Conservation (phyloP, 2,797 vertebrate species). For the Chiloscyllium punctatum region DNA sequence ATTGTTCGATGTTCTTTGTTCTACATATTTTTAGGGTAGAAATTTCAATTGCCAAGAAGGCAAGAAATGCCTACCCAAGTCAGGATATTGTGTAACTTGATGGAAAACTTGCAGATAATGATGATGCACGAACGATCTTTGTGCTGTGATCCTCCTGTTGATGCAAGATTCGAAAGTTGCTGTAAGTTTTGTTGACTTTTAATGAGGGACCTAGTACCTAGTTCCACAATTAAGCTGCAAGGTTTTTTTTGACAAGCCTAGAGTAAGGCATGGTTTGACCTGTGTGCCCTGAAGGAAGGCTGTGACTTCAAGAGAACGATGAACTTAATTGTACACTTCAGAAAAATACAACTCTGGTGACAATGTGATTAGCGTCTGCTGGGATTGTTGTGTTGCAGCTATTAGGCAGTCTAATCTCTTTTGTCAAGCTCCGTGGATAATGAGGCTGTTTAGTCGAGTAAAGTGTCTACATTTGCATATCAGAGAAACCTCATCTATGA, state of each 20-base stretch:
- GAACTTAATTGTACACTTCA: constrained; percentile 18
- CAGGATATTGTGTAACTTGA: not conserved
- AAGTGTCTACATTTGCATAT: constrained; percentile 8
- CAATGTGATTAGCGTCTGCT: constrained; percentile 20
- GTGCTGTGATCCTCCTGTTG: not conserved
- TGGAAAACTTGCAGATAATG: not conserved
- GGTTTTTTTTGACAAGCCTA: too few species aligned
- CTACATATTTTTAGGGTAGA: not conserved
- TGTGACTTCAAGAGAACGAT: not conserved
- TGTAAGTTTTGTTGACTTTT: not conserved
- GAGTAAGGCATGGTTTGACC: not conserved
- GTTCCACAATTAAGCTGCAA: not conserved
- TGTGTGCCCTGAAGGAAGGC: not conserved
- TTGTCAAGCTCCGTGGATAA: constrained; percentile 28
- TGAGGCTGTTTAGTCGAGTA: constrained; percentile 12
- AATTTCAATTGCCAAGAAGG: not conserved
- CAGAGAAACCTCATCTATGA: not conserved
- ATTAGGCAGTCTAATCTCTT: constrained; percentile 19
- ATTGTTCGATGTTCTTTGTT: not conserved
- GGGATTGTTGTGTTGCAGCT: not conserved
- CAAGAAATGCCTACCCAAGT: not conserved
- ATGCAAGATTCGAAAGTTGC: not conserved
- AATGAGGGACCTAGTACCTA: not conserved
- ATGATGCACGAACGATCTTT: not conserved
- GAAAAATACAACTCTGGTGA: not conserved